phyloP scores from a whole-genome alignment of 2,113 vertebrate species.

The Oryzias javanicus region DNA sequence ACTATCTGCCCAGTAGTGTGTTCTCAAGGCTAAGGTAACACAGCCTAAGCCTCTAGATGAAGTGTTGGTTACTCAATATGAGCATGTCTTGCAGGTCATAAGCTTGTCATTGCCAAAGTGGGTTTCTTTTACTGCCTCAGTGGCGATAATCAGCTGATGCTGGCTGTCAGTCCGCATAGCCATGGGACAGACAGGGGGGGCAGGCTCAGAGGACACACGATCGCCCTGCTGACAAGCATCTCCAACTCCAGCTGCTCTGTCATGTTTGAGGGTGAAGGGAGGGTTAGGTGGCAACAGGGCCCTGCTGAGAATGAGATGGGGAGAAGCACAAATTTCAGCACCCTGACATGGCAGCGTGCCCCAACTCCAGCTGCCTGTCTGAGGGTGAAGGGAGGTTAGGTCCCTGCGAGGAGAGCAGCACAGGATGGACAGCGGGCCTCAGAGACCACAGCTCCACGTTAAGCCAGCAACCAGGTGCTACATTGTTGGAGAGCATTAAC shows the following conservation, averaged over 20 bases:
- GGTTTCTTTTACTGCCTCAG: conserved; percentile 73
- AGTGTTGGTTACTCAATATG: conserved; percentile 71
- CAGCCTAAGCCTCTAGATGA: conserved; percentile 58
- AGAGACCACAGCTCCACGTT: conserved; percentile 41
- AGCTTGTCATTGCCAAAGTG: conserved; percentile 68
- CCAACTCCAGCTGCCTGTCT: no score
- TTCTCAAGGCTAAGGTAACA: conserved; percentile 62
- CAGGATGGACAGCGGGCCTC: conserved; percentile 22
- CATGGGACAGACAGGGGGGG: conserved; percentile 51
- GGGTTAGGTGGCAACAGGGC: conserved; percentile 65
- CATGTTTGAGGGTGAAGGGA: conserved; percentile 38
- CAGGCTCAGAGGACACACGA: conserved; percentile 62
- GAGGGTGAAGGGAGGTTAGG: no score
- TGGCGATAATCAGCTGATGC: conserved; percentile 77
- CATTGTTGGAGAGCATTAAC: conserved; percentile 63
- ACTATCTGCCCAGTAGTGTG: conserved; percentile 57
- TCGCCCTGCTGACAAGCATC: conserved; percentile 69
- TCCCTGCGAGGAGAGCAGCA: no score
- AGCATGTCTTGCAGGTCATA: conserved; percentile 64
- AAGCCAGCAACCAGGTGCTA: conserved; percentile 69
- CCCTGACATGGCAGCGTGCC: conserved; percentile 33
- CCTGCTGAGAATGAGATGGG: conserved; percentile 54
- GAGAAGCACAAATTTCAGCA: conserved; percentile 65
- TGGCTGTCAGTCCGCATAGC: conserved; percentile 64
- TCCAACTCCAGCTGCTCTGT: conserved; percentile 70